phyloP scores from a whole-genome alignment of 1,140 invertebrate genomes.

The Temnothorax nylanderi region DNA sequence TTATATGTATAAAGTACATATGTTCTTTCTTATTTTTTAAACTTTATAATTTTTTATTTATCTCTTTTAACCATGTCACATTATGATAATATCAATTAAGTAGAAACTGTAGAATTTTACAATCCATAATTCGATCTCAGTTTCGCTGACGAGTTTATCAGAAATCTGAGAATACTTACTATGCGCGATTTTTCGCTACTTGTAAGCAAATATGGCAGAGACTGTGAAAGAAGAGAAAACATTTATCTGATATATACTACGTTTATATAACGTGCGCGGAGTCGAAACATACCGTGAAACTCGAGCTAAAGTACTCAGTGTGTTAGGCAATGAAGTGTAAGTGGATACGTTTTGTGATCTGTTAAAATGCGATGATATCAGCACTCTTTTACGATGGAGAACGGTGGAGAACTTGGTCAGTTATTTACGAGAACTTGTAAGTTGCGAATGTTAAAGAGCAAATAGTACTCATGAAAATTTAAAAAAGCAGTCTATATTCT shows the following conservation, averaged over 20 bases:
- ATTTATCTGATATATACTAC: slow-evolving; percentile 75
- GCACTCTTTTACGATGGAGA: slow-evolving; percentile 19
- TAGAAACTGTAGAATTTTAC: slow-evolving; percentile 63
- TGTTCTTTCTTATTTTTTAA: background rate
- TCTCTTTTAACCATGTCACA: background rate
- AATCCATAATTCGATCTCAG: slow-evolving; percentile 45
- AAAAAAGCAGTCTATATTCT: background rate
- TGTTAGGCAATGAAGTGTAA: slow-evolving; percentile 75
- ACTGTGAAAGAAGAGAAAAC: slow-evolving; percentile 61
- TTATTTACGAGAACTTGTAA: slow-evolving; percentile 39
- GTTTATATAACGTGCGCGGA: slow-evolving; percentile 67
- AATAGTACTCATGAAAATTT: background rate
- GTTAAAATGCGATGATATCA: slow-evolving; percentile 73
- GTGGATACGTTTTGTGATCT: slow-evolving; percentile 74
- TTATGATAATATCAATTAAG: background rate
- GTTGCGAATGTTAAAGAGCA: background rate
- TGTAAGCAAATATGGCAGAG: slow-evolving; percentile 61
- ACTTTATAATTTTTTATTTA: background rate
- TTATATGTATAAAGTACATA: background rate
- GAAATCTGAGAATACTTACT: slow-evolving; percentile 66
- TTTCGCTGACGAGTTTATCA: slow-evolving; percentile 69
- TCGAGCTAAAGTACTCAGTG: slow-evolving; percentile 71
- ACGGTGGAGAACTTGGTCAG: slow-evolving; percentile 49
- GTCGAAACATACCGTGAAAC: slow-evolving; percentile 71
- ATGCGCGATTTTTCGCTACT: slow-evolving; percentile 65